Evolutionary conservation across 1,140 invertebrate genomes (phyloP), one percentile per base, ranked within the genome.

Genomic region (Pteromalus puparum): DNA sequence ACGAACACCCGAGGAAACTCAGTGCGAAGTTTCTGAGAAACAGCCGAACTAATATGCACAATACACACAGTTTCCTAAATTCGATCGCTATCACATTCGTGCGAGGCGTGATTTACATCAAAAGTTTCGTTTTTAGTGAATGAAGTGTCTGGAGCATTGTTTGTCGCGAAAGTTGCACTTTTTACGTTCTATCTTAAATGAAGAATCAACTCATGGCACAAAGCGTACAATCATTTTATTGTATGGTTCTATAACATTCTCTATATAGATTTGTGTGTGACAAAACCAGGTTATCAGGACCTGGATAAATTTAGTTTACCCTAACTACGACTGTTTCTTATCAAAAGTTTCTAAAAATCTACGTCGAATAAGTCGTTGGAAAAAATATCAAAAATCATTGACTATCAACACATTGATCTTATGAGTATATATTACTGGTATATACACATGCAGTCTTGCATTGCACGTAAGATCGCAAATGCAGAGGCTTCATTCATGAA

Each of bases 401-500:
- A 10, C 9, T 42, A 10, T 42, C 38, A 10, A 10, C 38, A 42
- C 38, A 0, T 42, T 0, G 9, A 9, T 38, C 7, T 7, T 38
- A 38, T 38, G 9, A 38, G 38, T 42, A 42, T n/a, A n/a, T n/a
- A n/a, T n/a, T n/a, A n/a, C n/a, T n/a, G n/a, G n/a, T n/a, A n/a
- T n/a, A n/a, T n/a, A n/a, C n/a, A n/a, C n/a, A n/a, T n/a, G n/a
- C 18, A 53, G 48, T 53, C 48, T 53, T 53, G 18, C 1, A 13
- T 61, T 61, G 53, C 53, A n/a, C 18, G 53, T 61, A 61, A 61
- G 21, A 61, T n/a, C 53, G 30, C 0, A 21, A 80, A 72, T 48
- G 13, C 42, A 42, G 21, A 61, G 30, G 12, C 2, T 83, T 83
- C 74, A 77, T 83, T 83, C 61, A 83, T 53, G 38, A 83, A 77